Conservation (phyloP, 2,888 invertebrate genomes). For the Eupithecia centaureata region DNA sequence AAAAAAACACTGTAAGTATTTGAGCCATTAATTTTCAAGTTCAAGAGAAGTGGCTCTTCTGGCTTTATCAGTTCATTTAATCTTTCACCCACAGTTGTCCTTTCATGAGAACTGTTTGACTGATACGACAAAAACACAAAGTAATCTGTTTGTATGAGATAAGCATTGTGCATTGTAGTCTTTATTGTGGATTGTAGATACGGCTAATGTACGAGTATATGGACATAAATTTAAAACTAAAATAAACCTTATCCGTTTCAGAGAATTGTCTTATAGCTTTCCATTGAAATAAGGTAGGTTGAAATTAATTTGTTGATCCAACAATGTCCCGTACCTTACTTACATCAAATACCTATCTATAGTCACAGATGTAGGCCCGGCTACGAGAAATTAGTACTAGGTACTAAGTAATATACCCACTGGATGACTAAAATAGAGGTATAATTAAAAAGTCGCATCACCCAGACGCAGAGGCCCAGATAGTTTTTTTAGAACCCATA, state of each 20-base stretch:
- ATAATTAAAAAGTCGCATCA: no score
- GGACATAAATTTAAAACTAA: neutral
- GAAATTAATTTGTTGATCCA: neutral
- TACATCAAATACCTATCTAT: no score
- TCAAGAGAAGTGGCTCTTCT: conserved; percentile 7
- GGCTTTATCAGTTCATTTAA: conserved; percentile 8
- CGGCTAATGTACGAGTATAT: neutral
- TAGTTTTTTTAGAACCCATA: no score
- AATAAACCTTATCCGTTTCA: neutral
- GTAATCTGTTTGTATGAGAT: conserved; percentile 26
- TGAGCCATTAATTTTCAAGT: conserved; percentile 6
- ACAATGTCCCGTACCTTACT: neutral
- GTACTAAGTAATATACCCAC: no score
- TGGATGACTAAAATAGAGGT: no score
- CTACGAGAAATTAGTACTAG: neutral
- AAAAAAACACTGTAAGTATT: neutral
- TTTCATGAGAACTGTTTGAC: conserved; percentile 18
- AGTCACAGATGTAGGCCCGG: neutral
- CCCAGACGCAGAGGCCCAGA: no score
- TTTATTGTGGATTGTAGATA: conserved; percentile 15
- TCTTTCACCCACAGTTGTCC: conserved; percentile 18
- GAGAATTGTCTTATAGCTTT: neutral
- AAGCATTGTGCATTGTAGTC: conserved; percentile 29
- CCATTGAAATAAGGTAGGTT: neutral
- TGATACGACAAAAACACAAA: conserved; percentile 17